Evolutionary conservation across 2,797 vertebrate genomes (phyloP), one percentile per base, ranked within the genome.

Genomic region (Heliangelus exortis): DNA sequence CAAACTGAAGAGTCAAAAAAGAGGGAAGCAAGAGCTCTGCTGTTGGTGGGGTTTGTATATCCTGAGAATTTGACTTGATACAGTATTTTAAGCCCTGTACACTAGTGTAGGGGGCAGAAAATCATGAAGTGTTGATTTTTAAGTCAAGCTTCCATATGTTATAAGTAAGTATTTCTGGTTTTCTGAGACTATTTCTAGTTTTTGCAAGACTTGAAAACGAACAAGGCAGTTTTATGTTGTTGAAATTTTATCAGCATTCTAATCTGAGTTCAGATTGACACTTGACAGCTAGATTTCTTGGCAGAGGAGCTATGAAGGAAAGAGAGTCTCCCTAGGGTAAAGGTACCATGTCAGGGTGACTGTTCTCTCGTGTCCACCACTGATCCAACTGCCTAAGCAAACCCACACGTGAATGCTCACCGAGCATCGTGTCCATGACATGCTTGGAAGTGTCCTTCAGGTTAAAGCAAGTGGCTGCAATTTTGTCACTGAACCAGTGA

Each of bases 1-100:
- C 79, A 81, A 96, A 89, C 57, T 33, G 36, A 94, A 82, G 63
- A 88, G 75, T n/a, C 55, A 85, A 72, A 90, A 90, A 67, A 21
- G 47, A 84, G 48, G 63, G 82, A 63, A 71, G 76, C 34, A 68
- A 88, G 77, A 82, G 34, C 59, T 72, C 45, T 86, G 58, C 47
- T 92, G 74, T 15, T 80, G 54, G 31, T 83, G 45, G 10, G 2
- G 48, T 50, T 18, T 86, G 59, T 78, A 25, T 55, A 45, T 81
- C 69, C 89, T 84, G 82, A 83, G 65, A 76, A 45, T 83, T 59
- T 87, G 65, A 66, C 66, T 72, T 94, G 19, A n/a, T 51, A 23
- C 5, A 0, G 87, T 78, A 36, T 67, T 86, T 48, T 71, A 48
- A 47, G 68, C 54, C 12, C 25, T 6, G 1, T n/a, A 20, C 10